phyloP scores from a whole-genome alignment of 2,797 vertebrate genomes.

The Clamator glandarius region DNA sequence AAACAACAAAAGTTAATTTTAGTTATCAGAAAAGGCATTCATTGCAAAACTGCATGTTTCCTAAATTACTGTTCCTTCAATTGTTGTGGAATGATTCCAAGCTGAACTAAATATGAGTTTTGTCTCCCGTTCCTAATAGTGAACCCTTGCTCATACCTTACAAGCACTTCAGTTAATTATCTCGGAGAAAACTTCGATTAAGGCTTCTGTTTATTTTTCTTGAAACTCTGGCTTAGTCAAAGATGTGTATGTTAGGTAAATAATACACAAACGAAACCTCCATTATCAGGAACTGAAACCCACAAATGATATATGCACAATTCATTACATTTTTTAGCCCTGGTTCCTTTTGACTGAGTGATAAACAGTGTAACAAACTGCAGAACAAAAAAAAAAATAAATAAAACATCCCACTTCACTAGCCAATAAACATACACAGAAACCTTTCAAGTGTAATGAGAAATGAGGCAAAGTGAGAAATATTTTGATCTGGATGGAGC shows the following conservation, averaged over 20 bases:
- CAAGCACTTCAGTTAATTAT: background rate
- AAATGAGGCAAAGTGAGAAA: conserved; percentile 17
- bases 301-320: background rate
- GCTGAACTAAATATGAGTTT: background rate
- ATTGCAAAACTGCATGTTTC: background rate
- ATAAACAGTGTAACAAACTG: conserved; percentile 34
- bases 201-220: background rate
- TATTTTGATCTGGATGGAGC: background rate
- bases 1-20: background rate
- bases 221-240: background rate
- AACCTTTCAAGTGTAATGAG: conserved; percentile 3
- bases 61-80: background rate
- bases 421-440: conserved; percentile 22
- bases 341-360: conserved; percentile 3
- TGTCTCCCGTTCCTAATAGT: background rate
- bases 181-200: background rate
- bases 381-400: conserved; percentile 1
- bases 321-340: background rate
- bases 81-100: background rate
- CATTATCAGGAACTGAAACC: background rate
- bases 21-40: background rate
- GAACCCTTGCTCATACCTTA: background rate
- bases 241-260: background rate
- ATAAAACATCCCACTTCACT: background rate
- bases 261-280: background rate